Conservation (phyloP, 2,797 vertebrate species). For the Loris lydekkerianus region DNA sequence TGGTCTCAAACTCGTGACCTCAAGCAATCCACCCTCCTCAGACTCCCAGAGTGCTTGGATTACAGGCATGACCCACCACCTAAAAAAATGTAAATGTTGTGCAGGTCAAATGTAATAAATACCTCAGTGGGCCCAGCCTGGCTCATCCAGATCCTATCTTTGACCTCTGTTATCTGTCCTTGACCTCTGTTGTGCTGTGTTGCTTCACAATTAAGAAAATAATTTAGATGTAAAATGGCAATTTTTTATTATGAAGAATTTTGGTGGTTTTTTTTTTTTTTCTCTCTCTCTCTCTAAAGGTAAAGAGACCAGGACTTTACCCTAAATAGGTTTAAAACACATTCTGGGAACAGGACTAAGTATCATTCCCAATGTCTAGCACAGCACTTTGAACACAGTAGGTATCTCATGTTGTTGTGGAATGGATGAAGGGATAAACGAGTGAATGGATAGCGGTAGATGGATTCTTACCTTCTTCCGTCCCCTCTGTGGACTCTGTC, state of each 20-base stretch:
- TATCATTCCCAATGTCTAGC: rapidly evolving
- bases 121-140: neutral
- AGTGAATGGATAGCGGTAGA: neutral
- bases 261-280: neutral
- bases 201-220: neutral
- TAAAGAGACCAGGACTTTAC: neutral
- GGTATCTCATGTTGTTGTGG: neutral
- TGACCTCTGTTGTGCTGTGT: neutral
- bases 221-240: slow-evolving; percentile 1
- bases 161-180: neutral
- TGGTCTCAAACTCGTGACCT: no score
- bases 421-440: neutral
- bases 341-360: neutral
- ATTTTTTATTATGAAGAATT: neutral
- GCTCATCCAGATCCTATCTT: neutral
- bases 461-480: slow-evolving; percentile 84
- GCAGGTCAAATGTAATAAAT: neutral
- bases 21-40: no score
- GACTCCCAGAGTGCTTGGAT: no score
- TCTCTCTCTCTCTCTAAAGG: neutral
- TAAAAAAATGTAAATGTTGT: neutral
- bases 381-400: neutral
- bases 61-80: no score
- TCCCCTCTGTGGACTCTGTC: slow-evolving; percentile 76
- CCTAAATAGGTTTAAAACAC: neutral